These are phyloP conservation scores for Pristionchus pacificus DNA, from an alignment of 1,140 invertebrate species.

Conservation along the genomic window DNA sequence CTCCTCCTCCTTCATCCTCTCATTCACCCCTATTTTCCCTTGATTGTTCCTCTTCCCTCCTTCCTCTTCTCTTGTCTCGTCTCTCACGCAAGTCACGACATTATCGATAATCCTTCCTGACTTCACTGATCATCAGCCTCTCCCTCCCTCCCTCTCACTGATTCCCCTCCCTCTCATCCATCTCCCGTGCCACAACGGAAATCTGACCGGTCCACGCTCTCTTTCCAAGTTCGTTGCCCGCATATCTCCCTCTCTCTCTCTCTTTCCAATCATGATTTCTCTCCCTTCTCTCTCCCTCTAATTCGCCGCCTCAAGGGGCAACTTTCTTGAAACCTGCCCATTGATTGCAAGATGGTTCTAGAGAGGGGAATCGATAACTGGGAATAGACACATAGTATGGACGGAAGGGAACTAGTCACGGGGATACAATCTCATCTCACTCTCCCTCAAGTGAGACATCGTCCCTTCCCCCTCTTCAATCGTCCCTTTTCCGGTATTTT, in stretches of 20 bases:
- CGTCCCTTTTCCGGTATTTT: conserved; percentile 4
- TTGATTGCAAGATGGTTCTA: conserved; percentile 5
- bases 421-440: conserved; percentile 3
- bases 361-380: not conserved
- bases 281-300: too few species aligned
- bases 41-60: not conserved
- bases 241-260: too few species aligned
- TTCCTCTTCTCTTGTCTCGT: not conserved
- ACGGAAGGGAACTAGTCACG: conserved; percentile 10
- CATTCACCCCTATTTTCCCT: conserved; percentile 2
- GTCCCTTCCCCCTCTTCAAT: conserved; percentile 10
- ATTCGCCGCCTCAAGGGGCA: conserved; percentile 6
- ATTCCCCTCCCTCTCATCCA: too few species aligned
- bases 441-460: not conserved
- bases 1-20: not conserved
- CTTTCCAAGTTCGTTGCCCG: too few species aligned
- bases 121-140: not conserved
- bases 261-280: not conserved
- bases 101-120: too few species aligned
- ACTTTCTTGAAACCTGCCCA: conserved; percentile 10
- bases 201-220: too few species aligned
- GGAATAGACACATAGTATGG: conserved; percentile 5
- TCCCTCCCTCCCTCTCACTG: too few species aligned
- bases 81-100: too few species aligned
- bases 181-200: too few species aligned